Conservation (phyloP, 30 jellyfish, hydroid and myxozoan genomes). For the Rhopilema esculentum region DNA sequence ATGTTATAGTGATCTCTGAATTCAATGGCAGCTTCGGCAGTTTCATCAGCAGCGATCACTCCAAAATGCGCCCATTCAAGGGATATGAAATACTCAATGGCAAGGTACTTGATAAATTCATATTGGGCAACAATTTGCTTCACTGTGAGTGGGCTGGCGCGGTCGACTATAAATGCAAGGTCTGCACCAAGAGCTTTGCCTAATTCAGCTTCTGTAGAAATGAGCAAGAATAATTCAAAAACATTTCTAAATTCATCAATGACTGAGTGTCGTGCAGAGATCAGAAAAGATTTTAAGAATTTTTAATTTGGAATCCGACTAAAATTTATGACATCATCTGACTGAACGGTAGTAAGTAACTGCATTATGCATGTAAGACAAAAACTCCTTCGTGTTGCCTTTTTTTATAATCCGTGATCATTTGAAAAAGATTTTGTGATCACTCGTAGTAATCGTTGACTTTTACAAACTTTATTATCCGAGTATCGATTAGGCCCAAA, state of each 20-base stretch:
- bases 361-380: too few relatives aligned
- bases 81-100: constrained; percentile 36
- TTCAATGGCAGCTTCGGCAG: constrained; percentile 47
- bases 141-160: constrained; percentile 49
- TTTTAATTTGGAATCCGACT: too few relatives aligned
- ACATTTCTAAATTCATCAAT: neutral
- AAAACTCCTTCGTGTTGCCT: too few relatives aligned
- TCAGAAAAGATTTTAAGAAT: too few relatives aligned
- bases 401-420: too few relatives aligned
- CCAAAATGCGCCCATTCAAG: constrained; percentile 67
- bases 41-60: constrained; percentile 64
- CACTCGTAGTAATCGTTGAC: too few relatives aligned
- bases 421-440: too few relatives aligned
- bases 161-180: constrained; percentile 87
- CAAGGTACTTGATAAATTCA: constrained; percentile 42
- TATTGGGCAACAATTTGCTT: constrained; percentile 60
- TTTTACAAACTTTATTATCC: too few relatives aligned
- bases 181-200: constrained; percentile 75
- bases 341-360: too few relatives aligned
- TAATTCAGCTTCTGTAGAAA: constrained; percentile 41
- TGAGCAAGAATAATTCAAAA: neutral
- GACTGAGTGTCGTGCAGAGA: too few relatives aligned
- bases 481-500: too few relatives aligned
- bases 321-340: too few relatives aligned
- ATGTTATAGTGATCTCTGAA: constrained; percentile 54